phyloP scores from a whole-genome alignment of 2,797 vertebrate species.

The Diceros bicornis region DNA sequence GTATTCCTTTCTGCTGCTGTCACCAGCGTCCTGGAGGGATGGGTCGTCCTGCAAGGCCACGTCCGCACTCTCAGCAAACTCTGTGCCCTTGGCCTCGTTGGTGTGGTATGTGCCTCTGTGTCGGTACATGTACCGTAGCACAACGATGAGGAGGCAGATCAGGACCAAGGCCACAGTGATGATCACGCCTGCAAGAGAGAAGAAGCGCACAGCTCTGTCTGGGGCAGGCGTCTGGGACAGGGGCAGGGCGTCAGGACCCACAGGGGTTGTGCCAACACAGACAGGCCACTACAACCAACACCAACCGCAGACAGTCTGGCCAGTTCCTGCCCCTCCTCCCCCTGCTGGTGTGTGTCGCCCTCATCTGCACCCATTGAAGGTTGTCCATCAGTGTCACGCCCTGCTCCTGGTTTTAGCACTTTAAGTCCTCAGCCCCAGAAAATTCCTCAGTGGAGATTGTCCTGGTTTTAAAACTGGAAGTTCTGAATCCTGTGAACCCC shows the following conservation, averaged over 20 bases:
- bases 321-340: background rate
- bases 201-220: background rate
- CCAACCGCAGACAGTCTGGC: rapidly evolving
- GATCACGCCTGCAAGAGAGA: slow-evolving; percentile 87
- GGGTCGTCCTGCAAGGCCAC: slow-evolving; percentile 89
- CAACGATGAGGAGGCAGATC: slow-evolving; percentile 86
- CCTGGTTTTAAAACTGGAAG: too few relatives aligned
- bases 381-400: too few relatives aligned
- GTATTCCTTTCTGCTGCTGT: slow-evolving; percentile 93
- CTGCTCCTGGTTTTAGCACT: too few relatives aligned
- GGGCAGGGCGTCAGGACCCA: background rate
- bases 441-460: too few relatives aligned
- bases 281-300: rapidly evolving
- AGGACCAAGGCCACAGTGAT: slow-evolving; percentile 89
- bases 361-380: background rate
- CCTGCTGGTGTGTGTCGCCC: background rate
- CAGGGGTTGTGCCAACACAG: background rate
- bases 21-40: slow-evolving; percentile 89
- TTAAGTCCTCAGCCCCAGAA: too few relatives aligned
- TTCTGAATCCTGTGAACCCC: too few relatives aligned
- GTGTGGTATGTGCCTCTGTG: slow-evolving; percentile 95
- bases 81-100: slow-evolving; percentile 92
- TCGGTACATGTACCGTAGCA: slow-evolving; percentile 90
- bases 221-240: background rate
- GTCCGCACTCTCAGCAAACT: slow-evolving; percentile 90